These are phyloP conservation scores for Donacobius atricapilla DNA, from an alignment of 2,113 vertebrate genomes.

Conservation along the genomic window DNA sequence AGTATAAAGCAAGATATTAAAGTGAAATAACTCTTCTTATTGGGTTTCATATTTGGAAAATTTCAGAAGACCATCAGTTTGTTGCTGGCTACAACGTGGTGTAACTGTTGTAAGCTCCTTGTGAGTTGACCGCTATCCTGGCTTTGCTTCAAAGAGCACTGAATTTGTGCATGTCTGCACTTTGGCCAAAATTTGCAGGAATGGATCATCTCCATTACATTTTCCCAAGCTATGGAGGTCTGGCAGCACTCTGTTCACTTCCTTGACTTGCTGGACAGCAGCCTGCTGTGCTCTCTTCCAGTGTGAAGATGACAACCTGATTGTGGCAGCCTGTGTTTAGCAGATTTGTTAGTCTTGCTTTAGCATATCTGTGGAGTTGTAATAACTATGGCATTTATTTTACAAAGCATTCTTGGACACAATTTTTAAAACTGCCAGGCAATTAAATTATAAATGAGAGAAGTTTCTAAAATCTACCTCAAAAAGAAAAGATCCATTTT, in stretches of 20 bases:
- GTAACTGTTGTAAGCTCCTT: background rate
- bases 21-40: background rate
- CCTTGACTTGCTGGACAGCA: fast-evolving
- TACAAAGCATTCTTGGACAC: background rate
- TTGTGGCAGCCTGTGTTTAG: background rate
- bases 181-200: background rate
- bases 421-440: background rate
- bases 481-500: background rate
- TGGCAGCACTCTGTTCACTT: background rate
- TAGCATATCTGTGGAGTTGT: background rate
- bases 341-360: background rate
- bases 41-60: background rate
- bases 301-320: fast-evolving
- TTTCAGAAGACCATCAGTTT: background rate
- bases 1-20: background rate
- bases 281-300: fast-evolving
- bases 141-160: background rate
- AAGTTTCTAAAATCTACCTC: background rate
- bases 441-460: background rate
- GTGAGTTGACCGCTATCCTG: background rate
- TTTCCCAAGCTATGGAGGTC: background rate
- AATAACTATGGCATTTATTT: background rate
- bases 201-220: background rate
- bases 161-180: fast-evolving
- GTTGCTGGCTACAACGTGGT: background rate